These are phyloP conservation scores for Erebia palarica DNA, from an alignment of 2,888 invertebrate species.

Conservation along the genomic window DNA sequence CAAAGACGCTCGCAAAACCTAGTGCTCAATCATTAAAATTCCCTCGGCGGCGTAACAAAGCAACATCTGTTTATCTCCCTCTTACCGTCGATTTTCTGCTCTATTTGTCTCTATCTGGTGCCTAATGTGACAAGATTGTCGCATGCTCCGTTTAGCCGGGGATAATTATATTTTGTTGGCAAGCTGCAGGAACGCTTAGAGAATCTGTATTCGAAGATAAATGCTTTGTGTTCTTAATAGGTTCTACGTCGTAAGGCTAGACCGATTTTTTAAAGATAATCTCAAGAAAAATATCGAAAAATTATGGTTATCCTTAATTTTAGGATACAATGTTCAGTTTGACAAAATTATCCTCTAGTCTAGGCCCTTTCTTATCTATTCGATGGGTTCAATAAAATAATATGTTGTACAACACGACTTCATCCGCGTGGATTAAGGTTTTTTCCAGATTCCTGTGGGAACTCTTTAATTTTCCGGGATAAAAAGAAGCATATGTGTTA, in stretches of 20 bases:
- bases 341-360: no score
- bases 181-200: slow-evolving; percentile 33
- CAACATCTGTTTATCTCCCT: slow-evolving; percentile 70
- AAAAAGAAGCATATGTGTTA: no score
- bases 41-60: slow-evolving; percentile 60
- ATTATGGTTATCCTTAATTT: no score
- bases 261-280: not conserved
- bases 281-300: no score
- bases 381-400: no score
- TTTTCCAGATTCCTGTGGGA: no score
- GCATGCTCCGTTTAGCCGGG: slow-evolving; percentile 75
- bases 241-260: not conserved
- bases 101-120: slow-evolving; percentile 79
- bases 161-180: slow-evolving; percentile 49
- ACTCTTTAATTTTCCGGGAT: no score
- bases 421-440: no score
- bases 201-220: slow-evolving; percentile 25
- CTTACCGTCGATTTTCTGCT: slow-evolving; percentile 75
- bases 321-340: no score
- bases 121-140: slow-evolving; percentile 77
- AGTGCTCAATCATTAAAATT: slow-evolving; percentile 76
- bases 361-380: no score
- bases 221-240: slow-evolving; percentile 5
- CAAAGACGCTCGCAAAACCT: slow-evolving; percentile 32
- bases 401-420: no score